phyloP scores from a whole-genome alignment of 2,888 invertebrate genomes.

The Mermis nigrescens region DNA sequence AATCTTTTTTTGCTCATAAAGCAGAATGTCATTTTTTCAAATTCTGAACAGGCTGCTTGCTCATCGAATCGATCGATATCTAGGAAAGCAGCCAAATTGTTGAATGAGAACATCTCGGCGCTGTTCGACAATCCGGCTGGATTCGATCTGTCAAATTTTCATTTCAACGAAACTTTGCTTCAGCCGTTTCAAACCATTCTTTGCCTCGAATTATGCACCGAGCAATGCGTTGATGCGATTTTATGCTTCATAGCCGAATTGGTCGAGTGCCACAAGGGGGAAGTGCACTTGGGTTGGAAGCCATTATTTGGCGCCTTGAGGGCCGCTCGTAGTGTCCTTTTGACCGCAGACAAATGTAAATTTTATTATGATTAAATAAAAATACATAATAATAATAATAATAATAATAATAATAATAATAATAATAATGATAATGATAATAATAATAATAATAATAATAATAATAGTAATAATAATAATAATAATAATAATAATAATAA shows the following conservation, averaged over 20 bases:
- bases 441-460: no score
- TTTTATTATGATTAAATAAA: no score
- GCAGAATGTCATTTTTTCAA: constrained; percentile 8
- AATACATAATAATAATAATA: no score
- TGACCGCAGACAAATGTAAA: no score
- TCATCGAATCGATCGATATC: constrained; percentile 70
- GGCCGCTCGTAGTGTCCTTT: constrained; percentile 43
- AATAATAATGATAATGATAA: no score
- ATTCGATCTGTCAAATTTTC: constrained; percentile 65
- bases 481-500: no score
- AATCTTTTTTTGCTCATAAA: no score
- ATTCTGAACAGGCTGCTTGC: constrained; percentile 53
- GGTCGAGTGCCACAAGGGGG: constrained; percentile 75
- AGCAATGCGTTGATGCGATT: constrained; percentile 74
- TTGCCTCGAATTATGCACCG: constrained; percentile 74
- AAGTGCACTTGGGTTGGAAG: constrained; percentile 86
- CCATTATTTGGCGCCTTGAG: constrained; percentile 79
- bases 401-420: no score
- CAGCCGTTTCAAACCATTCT: constrained; percentile 74
- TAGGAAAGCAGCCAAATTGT: constrained; percentile 64
- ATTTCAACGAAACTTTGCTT: constrained; percentile 78
- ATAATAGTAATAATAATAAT: no score
- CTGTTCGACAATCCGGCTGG: constrained; percentile 54
- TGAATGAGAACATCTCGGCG: constrained; percentile 74
- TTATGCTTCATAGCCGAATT: constrained; percentile 85